Evolutionary conservation across 2,888 invertebrate genomes (phyloP).

Genomic region (Nasonovia ribisnigri): DNA sequence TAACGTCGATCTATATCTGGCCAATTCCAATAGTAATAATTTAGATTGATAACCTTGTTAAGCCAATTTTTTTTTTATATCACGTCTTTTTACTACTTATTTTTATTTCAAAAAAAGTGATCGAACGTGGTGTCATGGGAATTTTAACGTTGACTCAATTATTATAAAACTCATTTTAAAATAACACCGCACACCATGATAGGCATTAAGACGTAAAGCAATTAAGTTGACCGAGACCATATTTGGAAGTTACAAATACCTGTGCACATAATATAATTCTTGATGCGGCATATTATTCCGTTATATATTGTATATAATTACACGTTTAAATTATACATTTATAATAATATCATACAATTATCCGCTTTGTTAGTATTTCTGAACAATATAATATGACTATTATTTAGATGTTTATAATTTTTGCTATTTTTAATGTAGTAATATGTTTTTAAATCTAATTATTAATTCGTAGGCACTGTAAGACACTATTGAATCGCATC

Average conservation of each 20-base stretch:
- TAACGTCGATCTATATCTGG: constrained; percentile 14
- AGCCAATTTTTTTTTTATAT: not conserved
- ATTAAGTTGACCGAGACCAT: constrained; percentile 11
- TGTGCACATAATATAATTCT: not conserved
- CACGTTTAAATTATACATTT: no score
- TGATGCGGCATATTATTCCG: not conserved
- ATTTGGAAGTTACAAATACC: constrained; percentile 34
- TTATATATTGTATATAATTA: not conserved
- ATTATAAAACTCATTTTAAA: not conserved
- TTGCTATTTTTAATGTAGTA: no score
- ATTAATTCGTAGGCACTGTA: not conserved
- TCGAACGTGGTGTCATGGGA: constrained; percentile 25
- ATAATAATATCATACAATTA: no score
- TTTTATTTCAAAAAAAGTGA: not conserved
- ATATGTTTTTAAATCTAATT: not conserved
- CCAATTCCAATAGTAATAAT: constrained; percentile 18
- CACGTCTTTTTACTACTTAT: not conserved
- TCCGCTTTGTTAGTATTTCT: not conserved
- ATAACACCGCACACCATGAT: not conserved
- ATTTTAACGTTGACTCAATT: not conserved
- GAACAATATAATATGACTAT: no score
- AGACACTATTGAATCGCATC: not conserved
- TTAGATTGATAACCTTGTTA: constrained; percentile 12
- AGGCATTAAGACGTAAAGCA: not conserved
- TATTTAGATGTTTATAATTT: no score